These are phyloP conservation scores for Tringa solitaria DNA, from an alignment of 2,113 vertebrate species.

Conservation along the genomic window DNA sequence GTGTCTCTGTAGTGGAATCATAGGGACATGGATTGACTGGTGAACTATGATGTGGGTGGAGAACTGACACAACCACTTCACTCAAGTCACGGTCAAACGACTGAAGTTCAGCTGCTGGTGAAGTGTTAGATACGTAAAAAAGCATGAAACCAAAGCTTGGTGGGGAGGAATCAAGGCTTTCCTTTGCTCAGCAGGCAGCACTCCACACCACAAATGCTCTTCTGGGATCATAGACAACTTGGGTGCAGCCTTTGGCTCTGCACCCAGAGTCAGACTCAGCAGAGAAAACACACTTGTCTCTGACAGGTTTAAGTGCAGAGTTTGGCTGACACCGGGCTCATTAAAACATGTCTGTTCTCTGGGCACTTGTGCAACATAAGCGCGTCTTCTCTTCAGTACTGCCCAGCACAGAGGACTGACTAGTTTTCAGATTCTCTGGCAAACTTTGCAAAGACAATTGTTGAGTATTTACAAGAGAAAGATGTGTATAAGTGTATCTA, in stretches of 20 bases:
- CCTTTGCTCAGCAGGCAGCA: neutral
- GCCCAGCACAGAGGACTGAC: neutral
- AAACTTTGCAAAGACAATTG: neutral
- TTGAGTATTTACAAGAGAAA: neutral
- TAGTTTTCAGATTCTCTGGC: neutral
- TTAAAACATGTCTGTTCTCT: neutral
- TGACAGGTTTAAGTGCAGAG: neutral
- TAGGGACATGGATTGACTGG: neutral
- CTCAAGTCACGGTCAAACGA: neutral
- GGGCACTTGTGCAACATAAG: neutral
- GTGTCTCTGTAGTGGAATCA: neutral
- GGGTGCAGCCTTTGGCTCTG: neutral
- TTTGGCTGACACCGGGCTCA: neutral
- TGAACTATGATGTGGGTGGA: neutral
- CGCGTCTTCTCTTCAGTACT: neutral
- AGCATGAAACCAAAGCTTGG: neutral
- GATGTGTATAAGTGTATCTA: neutral
- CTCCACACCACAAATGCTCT: neutral
- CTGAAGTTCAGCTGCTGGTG: neutral
- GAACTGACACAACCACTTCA: neutral
- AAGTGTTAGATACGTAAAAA: neutral
- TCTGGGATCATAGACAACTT: neutral
- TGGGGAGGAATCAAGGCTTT: neutral
- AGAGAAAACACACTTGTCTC: neutral
- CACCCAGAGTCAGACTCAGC: neutral